Evolutionary conservation across 2,113 vertebrate species (phyloP).

Genomic region (Prochilodus magdalenae): DNA sequence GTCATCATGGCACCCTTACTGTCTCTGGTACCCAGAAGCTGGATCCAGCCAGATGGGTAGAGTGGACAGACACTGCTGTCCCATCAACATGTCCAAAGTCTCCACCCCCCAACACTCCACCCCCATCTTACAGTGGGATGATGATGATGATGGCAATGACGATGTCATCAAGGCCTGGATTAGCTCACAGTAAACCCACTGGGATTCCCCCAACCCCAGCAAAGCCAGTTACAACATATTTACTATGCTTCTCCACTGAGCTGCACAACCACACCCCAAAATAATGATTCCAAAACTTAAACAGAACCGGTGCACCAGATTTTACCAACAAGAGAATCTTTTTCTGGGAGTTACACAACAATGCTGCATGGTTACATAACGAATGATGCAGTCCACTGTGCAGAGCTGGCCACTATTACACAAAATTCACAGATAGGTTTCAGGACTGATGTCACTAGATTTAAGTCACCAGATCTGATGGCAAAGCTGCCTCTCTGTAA

Average conservation of each 20-base stretch:
- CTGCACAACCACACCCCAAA: not conserved
- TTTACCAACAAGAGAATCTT: not conserved
- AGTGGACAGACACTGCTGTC: not conserved
- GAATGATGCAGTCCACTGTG: not conserved
- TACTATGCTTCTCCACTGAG: conserved; percentile 1
- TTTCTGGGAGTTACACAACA: not conserved
- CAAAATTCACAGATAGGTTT: not conserved
- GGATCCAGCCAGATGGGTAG: not conserved
- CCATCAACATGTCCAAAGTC: not conserved
- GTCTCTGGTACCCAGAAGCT: conserved; percentile 31
- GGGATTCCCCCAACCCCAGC: not conserved
- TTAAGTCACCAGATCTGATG: not conserved
- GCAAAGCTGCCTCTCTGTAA: not conserved
- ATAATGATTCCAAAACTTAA: not conserved
- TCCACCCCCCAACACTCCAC: not conserved
- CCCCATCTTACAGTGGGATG: not conserved
- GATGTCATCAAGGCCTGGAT: conserved; percentile 73
- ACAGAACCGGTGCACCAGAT: not conserved
- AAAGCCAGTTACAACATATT: conserved; percentile 12
- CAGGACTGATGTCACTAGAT: not conserved
- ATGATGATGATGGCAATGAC: conserved; percentile 71
- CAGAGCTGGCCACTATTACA: not conserved
- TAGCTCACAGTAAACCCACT: conserved; percentile 55
- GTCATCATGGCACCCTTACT: conserved; percentile 62
- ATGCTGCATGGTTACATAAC: not conserved